A percentile compares a stretch with the other conserved stretches of the same genome.
phyloP scores from a whole-genome alignment of 1,140 invertebrate species.

The Atopsyche davidsoni region DNA sequence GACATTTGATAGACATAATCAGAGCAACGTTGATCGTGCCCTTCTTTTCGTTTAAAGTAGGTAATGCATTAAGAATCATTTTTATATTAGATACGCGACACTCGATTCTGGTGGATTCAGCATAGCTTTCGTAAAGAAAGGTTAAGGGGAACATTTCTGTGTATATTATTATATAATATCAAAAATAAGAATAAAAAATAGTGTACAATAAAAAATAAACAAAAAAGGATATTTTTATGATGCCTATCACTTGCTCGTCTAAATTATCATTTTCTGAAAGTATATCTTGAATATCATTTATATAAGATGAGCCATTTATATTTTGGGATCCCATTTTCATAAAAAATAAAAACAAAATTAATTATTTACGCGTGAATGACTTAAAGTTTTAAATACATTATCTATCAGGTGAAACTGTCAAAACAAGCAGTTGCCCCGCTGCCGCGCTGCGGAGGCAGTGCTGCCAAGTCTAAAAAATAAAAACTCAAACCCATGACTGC shows the following conservation, averaged over 20 bases:
- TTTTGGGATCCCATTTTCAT: too few species aligned
- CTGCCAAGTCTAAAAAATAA: too few species aligned
- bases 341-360: slow-evolving; percentile 1
- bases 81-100: not conserved
- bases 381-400: too few species aligned
- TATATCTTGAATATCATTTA: too few species aligned
- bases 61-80: not conserved
- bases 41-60: slow-evolving; percentile 1
- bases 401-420: too few species aligned
- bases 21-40: slow-evolving; percentile 5
- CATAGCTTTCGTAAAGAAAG: slow-evolving; percentile 3
- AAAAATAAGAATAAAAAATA: too few species aligned
- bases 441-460: too few species aligned
- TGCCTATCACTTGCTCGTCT: not conserved
- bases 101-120: not conserved
- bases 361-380: too few species aligned
- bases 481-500: too few species aligned
- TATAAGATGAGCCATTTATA: too few species aligned
- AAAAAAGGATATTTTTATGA: slow-evolving; percentile 12
- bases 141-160: slow-evolving; percentile 4
- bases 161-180: too few species aligned
- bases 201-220: not conserved
- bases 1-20: not conserved
- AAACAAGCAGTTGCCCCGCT: too few species aligned
- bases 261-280: slow-evolving; percentile 1